Conservation (phyloP, 2,888 invertebrate species). For the Xestia rhomboidea region DNA sequence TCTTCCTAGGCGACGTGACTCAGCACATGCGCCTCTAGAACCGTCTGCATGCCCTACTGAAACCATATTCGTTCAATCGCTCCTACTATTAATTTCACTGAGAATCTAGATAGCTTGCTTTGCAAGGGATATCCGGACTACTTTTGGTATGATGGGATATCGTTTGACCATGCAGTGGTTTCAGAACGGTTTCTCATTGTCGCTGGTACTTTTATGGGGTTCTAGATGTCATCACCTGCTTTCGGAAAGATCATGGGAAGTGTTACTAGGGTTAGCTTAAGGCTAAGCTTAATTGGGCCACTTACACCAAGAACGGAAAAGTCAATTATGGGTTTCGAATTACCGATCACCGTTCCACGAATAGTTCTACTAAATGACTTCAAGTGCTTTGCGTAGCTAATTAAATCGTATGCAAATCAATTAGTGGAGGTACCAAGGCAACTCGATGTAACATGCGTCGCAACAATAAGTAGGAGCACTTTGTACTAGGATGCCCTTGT, state of each 20-base stretch:
- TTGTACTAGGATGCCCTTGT: constrained; percentile 55
- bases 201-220: neutral
- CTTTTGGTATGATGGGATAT: constrained; percentile 33
- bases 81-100: constrained; percentile 41
- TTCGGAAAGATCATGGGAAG: constrained; percentile 4
- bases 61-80: constrained; percentile 50
- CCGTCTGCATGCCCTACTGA: constrained; percentile 48
- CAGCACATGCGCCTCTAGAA: constrained; percentile 62
- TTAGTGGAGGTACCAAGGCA: constrained; percentile 54
- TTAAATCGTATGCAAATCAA: constrained; percentile 63
- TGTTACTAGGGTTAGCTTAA: neutral
- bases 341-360: constrained; percentile 19
- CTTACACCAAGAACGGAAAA: neutral
- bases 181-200: constrained; percentile 4
- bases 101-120: constrained; percentile 47
- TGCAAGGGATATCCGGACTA: constrained; percentile 42
- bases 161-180: constrained; percentile 16
- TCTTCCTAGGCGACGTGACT: constrained; percentile 68
- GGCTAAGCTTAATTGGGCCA: constrained; percentile 4
- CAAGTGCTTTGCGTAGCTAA: constrained; percentile 43
- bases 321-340: constrained; percentile 26
- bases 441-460: constrained; percentile 46
- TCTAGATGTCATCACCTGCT: constrained; percentile 12
- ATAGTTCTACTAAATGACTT: constrained; percentile 23
- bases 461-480: constrained; percentile 41